Evolutionary conservation across 2,797 vertebrate species (phyloP).

Genomic region (Sebastes flavidus): DNA sequence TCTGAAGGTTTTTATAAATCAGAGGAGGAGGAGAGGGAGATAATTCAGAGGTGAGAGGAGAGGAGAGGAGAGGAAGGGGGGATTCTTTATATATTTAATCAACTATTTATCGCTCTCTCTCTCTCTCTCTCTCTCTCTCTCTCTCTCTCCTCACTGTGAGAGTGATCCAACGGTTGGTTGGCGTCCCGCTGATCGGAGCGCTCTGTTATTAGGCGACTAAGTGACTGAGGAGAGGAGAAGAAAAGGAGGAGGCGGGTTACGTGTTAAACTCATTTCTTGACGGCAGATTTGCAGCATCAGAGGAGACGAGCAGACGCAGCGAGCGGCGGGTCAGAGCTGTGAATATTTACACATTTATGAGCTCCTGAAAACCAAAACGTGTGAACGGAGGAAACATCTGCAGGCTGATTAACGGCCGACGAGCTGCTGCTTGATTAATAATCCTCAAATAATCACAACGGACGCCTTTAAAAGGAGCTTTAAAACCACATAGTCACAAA

Average conservation of each 20-base stretch:
- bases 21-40: constrained; percentile 39
- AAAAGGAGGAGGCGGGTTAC: not conserved
- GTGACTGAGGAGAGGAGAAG: constrained; percentile 43
- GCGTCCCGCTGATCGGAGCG: constrained; percentile 53
- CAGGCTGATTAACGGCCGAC: not conserved
- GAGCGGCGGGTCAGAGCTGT: not conserved
- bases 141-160: constrained; percentile 38
- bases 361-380: not conserved
- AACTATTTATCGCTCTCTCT: constrained; percentile 57
- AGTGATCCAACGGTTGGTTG: constrained; percentile 62
- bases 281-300: constrained; percentile 37
- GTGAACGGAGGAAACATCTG: not conserved
- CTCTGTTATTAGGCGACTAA: constrained; percentile 60
- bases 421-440: not conserved
- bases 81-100: constrained; percentile 71
- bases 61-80: not conserved
- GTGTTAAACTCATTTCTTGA: constrained; percentile 46
- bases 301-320: constrained; percentile 20
- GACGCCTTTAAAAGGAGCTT: not conserved
- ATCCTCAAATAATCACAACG: not conserved
- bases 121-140: constrained; percentile 10
- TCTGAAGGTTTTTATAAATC: constrained; percentile 65
- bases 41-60: constrained; percentile 42
- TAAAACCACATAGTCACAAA: not conserved
- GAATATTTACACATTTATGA: constrained; percentile 16